phyloP scores from a whole-genome alignment of 2,113 vertebrate species.

The Formicarius rufipectus region DNA sequence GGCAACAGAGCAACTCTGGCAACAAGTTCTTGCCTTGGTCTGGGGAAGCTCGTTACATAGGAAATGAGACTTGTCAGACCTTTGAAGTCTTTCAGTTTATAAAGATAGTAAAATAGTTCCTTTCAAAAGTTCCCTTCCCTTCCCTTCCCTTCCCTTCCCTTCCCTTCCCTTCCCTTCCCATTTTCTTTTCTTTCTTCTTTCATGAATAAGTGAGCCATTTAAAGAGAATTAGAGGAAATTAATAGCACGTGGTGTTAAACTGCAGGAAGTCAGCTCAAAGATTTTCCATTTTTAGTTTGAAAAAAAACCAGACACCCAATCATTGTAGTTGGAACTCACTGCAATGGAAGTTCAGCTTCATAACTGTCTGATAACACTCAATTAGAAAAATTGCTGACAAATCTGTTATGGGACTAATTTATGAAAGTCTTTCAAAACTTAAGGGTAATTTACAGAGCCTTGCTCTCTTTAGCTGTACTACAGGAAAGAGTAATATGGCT shows the following conservation, averaged over 20 bases:
- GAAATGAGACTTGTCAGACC: neutral
- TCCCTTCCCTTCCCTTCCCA: rapidly evolving
- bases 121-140: neutral
- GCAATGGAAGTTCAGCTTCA: neutral
- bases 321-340: neutral
- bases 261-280: neutral
- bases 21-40: rapidly evolving
- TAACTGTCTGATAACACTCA: neutral
- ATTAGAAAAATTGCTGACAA: neutral
- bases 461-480: neutral
- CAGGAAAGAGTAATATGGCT: neutral
- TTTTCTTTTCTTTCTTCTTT: neutral
- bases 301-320: neutral
- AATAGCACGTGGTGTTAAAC: slow-evolving; percentile 7
- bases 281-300: neutral
- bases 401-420: neutral
- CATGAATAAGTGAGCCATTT: neutral
- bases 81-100: neutral
- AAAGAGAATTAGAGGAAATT: slow-evolving; percentile 10
- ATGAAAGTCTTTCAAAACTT: neutral
- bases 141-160: rapidly evolving
- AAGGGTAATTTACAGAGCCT: neutral
- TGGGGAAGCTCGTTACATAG: neutral
- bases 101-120: neutral
- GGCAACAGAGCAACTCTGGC: no score